Evolutionary conservation across 30 jellyfish, hydroid and myxozoan species (phyloP), one percentile per base, ranked within the genome.

Genomic region (Chironex yamaguchii): DNA sequence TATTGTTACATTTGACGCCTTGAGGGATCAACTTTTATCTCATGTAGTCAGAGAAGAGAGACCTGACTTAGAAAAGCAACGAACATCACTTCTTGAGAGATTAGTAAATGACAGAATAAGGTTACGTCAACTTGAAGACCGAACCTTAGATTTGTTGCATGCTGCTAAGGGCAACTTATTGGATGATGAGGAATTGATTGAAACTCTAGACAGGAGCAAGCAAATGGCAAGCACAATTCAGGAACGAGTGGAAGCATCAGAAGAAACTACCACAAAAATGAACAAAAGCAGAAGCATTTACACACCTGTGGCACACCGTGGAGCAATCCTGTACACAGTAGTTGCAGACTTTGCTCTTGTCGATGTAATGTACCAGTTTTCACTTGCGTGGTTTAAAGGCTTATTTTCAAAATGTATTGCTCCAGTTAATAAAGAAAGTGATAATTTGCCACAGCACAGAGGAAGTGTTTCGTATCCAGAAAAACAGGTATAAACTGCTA

Each of bases 291-390:
- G 98, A 53, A 30, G 33, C 25, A 90, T 86, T 17, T 92, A 86
- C 82, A 76, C 86, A 36, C 86, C 95, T 1, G 90, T 92, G 13
- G 98, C 98, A 35, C 86, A 86, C 24, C 97, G 96, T 0, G 98
- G 97, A 24, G 90, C 98, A 0, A 20, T 81, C 49, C 68, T 92
- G 79, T 92, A 86, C 70, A 84, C 86, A 69, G 95, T 87, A 0
- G 69, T 89, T 29, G 62, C 82, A 22, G 98, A 92, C 62, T 66
- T 92, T 53, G 42, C 97, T n/a, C 23, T 73, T 2, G 70, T 92
- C 17, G 97, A 85, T 35, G 83, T 68, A 11, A 92, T 92, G 98
- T 92, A 86, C 76, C 97, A 86, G 82, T 92, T 92, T 63, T 86
- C 98, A n/a, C 76, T 92, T 71, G 53, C 71, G 22, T 92, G 98